phyloP scores from a whole-genome alignment of 2,888 invertebrate species.

The Empis livida region DNA sequence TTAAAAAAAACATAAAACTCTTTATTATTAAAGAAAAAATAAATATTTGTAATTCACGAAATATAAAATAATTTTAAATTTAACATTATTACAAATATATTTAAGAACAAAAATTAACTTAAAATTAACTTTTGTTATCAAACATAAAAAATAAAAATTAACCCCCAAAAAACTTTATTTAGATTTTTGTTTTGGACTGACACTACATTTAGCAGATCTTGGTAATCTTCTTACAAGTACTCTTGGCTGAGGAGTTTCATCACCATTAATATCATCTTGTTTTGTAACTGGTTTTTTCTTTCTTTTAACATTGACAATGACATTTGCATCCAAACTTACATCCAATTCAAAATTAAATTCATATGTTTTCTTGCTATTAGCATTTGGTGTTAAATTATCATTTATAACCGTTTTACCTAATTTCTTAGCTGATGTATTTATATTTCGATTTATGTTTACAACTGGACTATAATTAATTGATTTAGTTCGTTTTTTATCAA shows the following conservation, averaged over 20 bases:
- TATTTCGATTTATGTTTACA: constrained; percentile 12
- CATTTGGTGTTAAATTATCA: constrained; percentile 28
- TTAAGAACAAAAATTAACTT: too few relatives aligned
- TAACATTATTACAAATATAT: too few relatives aligned
- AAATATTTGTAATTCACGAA: too few relatives aligned
- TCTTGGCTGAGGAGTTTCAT: background rate
- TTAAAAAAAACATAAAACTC: too few relatives aligned
- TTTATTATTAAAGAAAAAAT: too few relatives aligned
- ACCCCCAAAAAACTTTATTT: background rate
- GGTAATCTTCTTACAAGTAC: background rate
- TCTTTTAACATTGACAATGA: constrained; percentile 33
- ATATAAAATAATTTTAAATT: too few relatives aligned
- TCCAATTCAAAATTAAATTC: constrained; percentile 35
- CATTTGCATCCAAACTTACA: constrained; percentile 36
- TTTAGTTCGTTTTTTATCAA: constrained; percentile 1
- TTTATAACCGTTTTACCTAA: constrained; percentile 31
- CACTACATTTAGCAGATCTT: background rate
- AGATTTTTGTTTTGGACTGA: background rate
- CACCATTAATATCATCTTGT: background rate
- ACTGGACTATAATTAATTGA: constrained; percentile 27
- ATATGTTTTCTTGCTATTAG: constrained; percentile 29
- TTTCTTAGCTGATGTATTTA: constrained; percentile 14
- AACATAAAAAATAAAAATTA: too few relatives aligned
- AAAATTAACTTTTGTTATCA: too few relatives aligned
- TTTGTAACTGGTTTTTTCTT: constrained; percentile 22